Base-by-base conservation (phyloP, 2,113 vertebrate species). In the Antennarius striatus region DNA sequence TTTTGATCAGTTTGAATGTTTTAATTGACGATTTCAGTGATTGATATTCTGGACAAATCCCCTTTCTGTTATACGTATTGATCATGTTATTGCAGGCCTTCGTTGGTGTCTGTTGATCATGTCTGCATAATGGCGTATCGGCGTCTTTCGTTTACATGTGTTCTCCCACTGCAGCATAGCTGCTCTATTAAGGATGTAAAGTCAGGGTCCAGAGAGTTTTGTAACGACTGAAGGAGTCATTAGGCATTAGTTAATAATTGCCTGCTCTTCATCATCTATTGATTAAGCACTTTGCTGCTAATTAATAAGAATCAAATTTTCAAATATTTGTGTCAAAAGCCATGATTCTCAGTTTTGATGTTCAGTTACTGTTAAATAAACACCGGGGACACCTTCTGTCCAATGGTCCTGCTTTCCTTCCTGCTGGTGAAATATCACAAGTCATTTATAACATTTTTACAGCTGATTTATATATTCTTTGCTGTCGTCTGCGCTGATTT, bases 251-350 rank as follows among this genome's bases (percentile, higher is more conserved):
- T 50, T 51, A 45, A 16, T 71, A 67, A 67, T 62, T 56, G 46
- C 8, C 29, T 29, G 22, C 12, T 53, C 49, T 59, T 55, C 5
- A 7, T 16, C 11, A 16, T 62, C 46, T 62, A 48, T 72, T 57
- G 57, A 68, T 71, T 46, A 71, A 67, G 6, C 63, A 28, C 62
- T 71, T 71, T 29, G 39, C 36, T 47, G 49, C 22, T 43, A 50
- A 56, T 57, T 30, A 47, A 39, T 57, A 48, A 32, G 47, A 53
- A 48, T 11, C 12, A 43, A 36, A n/a, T n/a, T 65, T 56, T 59
- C 4, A 39, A 61, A 55, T 29, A 50, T 55, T 4, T 8, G 9
- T 52, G 39, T 63, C 39, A 76, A 54, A 36, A 49, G 4, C 45
- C 3, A 43, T 43, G 42, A 10, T 43, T 43, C 42, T 36, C 2